Evolutionary conservation across 2,888 invertebrate species (phyloP).

Genomic region (Epirrita christyi): DNA sequence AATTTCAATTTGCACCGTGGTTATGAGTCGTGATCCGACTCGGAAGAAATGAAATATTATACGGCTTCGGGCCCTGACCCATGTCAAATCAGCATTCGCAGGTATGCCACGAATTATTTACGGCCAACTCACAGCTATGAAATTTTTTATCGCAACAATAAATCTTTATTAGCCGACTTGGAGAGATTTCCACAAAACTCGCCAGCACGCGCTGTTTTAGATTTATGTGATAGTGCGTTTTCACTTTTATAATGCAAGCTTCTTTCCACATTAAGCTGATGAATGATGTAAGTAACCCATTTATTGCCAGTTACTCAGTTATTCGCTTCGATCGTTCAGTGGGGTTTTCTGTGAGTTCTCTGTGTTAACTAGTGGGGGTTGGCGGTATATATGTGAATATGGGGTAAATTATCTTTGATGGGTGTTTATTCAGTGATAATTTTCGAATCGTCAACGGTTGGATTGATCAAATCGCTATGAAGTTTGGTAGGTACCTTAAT

Average conservation of each 20-base stretch:
- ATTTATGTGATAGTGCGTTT: conserved; percentile 32
- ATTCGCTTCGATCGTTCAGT: too few relatives aligned
- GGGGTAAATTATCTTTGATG: too few relatives aligned
- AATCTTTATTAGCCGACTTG: conserved; percentile 77
- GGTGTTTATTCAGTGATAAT: too few relatives aligned
- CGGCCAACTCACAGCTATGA: conserved; percentile 75
- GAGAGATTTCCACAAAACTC: conserved; percentile 54
- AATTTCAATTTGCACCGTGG: conserved; percentile 75
- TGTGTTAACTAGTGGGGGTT: too few relatives aligned
- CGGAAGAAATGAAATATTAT: conserved; percentile 78
- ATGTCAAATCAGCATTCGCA: conserved; percentile 82
- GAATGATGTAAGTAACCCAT: not conserved
- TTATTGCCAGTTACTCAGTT: too few relatives aligned
- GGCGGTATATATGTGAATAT: too few relatives aligned
- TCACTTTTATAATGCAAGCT: conserved; percentile 24
- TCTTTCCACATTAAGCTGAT: conserved; percentile 1
- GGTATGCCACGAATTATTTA: conserved; percentile 81
- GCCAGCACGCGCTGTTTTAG: conserved; percentile 36
- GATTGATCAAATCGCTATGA: too few relatives aligned
- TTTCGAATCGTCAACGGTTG: too few relatives aligned
- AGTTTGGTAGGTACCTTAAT: too few relatives aligned
- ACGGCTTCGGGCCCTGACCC: conserved; percentile 71
- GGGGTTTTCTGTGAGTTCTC: too few relatives aligned
- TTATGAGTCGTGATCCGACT: conserved; percentile 68
- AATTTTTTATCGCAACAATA: conserved; percentile 76